Conservation (phyloP, 1,140 invertebrate genomes). For the Phymorhynchus buccinoides region DNA sequence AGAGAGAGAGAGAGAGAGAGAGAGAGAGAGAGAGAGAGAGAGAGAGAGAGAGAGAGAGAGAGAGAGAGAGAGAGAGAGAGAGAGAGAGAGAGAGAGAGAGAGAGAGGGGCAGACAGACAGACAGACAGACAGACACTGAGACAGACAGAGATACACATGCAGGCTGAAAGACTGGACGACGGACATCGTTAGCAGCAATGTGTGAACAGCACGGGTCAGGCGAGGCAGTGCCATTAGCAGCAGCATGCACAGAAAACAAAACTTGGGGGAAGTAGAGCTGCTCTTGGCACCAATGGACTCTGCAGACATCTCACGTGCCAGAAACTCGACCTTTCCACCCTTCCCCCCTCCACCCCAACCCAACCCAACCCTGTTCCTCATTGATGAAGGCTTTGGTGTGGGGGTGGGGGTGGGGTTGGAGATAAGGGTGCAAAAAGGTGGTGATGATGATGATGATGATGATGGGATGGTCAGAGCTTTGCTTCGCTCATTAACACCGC, state of each 20-base stretch:
- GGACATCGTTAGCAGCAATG: background rate
- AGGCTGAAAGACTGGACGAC: background rate
- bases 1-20: no score
- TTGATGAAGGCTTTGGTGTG: background rate
- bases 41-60: background rate
- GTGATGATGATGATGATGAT: no score
- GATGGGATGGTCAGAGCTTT: background rate
- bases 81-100: constrained; percentile 19
- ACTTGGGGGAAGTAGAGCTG: background rate
- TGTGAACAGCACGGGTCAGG: background rate
- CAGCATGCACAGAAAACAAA: background rate
- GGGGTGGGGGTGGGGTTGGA: background rate
- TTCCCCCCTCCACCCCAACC: background rate
- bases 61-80: constrained; percentile 14
- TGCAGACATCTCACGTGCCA: background rate
- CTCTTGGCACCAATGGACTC: background rate
- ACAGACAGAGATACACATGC: background rate
- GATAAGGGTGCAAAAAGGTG: no score
- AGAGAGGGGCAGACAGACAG: background rate
- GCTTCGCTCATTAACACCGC: background rate
- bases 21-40: background rate
- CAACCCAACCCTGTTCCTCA: background rate
- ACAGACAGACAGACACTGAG: background rate
- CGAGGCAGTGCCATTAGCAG: background rate
- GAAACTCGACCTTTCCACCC: background rate